Evolutionary conservation across 2,113 vertebrate species (phyloP), one percentile per base, ranked within the genome.

Genomic region (Ammodytes marinus): DNA sequence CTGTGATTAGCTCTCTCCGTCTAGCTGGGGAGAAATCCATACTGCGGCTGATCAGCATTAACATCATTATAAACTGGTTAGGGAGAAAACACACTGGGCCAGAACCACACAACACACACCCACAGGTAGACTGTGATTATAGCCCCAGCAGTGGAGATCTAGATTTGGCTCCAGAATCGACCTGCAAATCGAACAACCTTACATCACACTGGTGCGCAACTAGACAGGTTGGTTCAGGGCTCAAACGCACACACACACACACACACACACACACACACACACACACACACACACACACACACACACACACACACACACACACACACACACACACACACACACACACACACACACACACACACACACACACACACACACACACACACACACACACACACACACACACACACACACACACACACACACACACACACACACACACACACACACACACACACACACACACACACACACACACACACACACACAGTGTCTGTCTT

Each of bases 91-190:
- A 84, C 77, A 86, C 74, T 49, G 68, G 70, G 66, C 65, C 80
- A 88, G 65, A 80, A 85, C 75, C 69, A 86, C 43, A 53, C 67
- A 80, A 82, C 79, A 50, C 76, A 73, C 77, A 77, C 70, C 67
- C 64, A 67, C 50, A 77, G 13, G 17, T 75, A 74, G 77, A 73
- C 49, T 69, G 76, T 89, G 86, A 94, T 94, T 93, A 91, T 49
- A 63, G 85, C 66, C 86, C 74, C 91, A 86, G 90, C 87, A 84
- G 90, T 86, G 49, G 75, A 82, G 71, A 77, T 88, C 88, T 88
- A 89, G 84, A 90, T 93, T 94, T 94, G 89, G 93, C 91, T 86
- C 77, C 61, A 49, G 55, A 60, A 94, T 95, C 88, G 94, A 95
- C 19, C 91, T 66, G 63, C 91, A 93, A 91, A 92, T 92, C 89